A percentile compares a stretch with the other conserved stretches of the same genome.
Conservation (phyloP, 2,797 vertebrate genomes). For the Rachycentron canadum region DNA sequence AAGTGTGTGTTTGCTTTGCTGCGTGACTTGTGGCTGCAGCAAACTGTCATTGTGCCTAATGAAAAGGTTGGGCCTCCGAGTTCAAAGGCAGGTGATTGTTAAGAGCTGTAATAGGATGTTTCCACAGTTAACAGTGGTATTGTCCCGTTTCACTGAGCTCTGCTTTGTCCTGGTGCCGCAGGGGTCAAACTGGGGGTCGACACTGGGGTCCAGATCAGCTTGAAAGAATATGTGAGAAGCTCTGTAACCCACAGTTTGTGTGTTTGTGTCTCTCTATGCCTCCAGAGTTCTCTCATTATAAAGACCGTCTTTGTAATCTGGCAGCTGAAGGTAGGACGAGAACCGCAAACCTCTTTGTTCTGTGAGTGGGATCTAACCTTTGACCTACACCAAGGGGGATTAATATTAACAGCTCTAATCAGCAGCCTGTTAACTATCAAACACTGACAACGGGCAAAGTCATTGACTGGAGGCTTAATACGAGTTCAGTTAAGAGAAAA, state of each 20-base stretch:
- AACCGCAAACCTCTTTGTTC: not conserved
- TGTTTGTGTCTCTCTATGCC: constrained; percentile 29
- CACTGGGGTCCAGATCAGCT: not conserved
- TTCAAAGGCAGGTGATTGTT: constrained; percentile 48
- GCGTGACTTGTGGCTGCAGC: constrained; percentile 10
- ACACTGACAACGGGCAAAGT: too few species aligned
- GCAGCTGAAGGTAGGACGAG: constrained; percentile 9
- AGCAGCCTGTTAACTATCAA: too few species aligned
- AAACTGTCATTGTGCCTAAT: constrained; percentile 47
- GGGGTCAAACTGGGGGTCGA: constrained; percentile 22
- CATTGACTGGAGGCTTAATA: too few species aligned
- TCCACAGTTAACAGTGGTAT: constrained; percentile 36
- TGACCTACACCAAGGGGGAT: not conserved
- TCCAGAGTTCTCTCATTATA: constrained; percentile 46
- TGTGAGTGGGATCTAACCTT: not conserved
- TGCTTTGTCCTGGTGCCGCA: constrained; percentile 24
- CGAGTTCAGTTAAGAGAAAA: too few species aligned
- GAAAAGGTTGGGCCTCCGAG: constrained; percentile 57
- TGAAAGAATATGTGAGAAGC: constrained; percentile 25
- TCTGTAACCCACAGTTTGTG: not conserved
- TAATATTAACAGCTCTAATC: not conserved
- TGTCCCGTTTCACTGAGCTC: constrained; percentile 40
- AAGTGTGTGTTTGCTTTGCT: constrained; percentile 13
- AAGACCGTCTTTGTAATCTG: constrained; percentile 11
- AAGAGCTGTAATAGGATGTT: constrained; percentile 41